phyloP scores from a whole-genome alignment of 2,113 vertebrate genomes.

The Psephotus haematonotus region DNA sequence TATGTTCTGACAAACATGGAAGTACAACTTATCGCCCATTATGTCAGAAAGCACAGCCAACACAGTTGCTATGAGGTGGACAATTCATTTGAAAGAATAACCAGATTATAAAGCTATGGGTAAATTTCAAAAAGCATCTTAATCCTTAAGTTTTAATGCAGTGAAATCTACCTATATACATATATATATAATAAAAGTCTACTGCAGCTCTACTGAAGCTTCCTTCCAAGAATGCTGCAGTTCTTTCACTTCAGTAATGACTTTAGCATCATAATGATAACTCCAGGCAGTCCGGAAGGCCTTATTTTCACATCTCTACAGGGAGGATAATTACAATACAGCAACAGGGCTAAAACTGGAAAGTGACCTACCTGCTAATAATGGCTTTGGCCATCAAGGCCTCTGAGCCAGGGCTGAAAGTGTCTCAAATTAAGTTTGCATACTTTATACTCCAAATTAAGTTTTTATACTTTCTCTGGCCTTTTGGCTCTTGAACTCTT shows the following conservation, averaged over 20 bases:
- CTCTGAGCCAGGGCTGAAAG: not conserved
- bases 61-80: accelerated
- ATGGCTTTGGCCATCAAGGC: not conserved
- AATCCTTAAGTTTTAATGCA: not conserved
- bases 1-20: not conserved
- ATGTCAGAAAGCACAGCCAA: not conserved
- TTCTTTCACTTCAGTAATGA: not conserved
- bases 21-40: not conserved
- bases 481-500: not conserved
- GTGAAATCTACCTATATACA: not conserved
- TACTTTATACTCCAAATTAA: not conserved
- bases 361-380: constrained; percentile 37
- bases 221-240: not conserved
- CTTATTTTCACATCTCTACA: constrained; percentile 5
- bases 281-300: not conserved
- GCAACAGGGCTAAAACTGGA: not conserved
- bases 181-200: not conserved
- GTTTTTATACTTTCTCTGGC: not conserved
- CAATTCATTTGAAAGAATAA: not conserved
- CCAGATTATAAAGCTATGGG: not conserved
- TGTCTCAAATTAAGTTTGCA: not conserved
- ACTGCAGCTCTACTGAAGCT: not conserved
- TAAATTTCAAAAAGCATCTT: not conserved
- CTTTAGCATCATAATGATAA: not conserved
- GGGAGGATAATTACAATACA: constrained; percentile 37